Percentiles rank a stretch among this genome's conserved stretches.
These are phyloP conservation scores for Drosophila quadrilineata DNA, from an alignment of 1,140 invertebrate species.

Conservation along the genomic window DNA sequence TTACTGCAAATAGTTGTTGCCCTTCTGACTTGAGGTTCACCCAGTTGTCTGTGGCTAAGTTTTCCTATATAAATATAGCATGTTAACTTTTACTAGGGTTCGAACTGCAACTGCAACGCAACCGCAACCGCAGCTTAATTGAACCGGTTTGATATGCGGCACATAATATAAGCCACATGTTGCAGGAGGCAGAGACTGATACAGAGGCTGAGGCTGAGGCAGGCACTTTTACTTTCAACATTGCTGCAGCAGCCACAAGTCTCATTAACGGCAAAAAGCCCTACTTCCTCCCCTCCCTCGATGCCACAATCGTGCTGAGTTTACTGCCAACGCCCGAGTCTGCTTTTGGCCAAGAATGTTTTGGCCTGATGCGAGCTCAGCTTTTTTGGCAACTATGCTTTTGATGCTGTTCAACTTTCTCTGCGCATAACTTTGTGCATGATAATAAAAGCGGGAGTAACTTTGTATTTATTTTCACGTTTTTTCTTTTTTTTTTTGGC, in stretches of 20 bases:
- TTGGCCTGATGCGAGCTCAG: neutral
- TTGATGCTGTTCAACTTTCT: conserved; percentile 61
- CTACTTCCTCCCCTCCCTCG: too few species aligned
- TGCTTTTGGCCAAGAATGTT: conserved; percentile 1
- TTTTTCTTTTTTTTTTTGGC: conserved; percentile 5
- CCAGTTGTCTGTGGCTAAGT: too few species aligned
- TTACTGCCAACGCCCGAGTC: too few species aligned
- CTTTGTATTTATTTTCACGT: too few species aligned
- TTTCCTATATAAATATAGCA: too few species aligned
- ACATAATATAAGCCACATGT: too few species aligned
- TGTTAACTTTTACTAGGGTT: conserved; percentile 28
- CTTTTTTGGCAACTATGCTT: conserved; percentile 56
- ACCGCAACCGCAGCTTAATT: too few species aligned
- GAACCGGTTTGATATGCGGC: too few species aligned
- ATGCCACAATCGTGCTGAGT: too few species aligned
- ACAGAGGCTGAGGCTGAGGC: conserved; percentile 50
- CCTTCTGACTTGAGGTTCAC: too few species aligned
- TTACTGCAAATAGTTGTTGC: too few species aligned
- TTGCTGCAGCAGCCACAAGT: conserved; percentile 30
- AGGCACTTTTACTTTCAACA: conserved; percentile 62
- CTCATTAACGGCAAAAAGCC: conserved; percentile 17
- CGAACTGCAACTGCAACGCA: neutral
- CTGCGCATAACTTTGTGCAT: conserved; percentile 59
- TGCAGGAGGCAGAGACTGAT: too few species aligned
- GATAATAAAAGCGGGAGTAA: conserved; percentile 35